These are phyloP conservation scores for Mellivora capensis DNA, from an alignment of 2,113 vertebrate genomes.

Conservation along the genomic window DNA sequence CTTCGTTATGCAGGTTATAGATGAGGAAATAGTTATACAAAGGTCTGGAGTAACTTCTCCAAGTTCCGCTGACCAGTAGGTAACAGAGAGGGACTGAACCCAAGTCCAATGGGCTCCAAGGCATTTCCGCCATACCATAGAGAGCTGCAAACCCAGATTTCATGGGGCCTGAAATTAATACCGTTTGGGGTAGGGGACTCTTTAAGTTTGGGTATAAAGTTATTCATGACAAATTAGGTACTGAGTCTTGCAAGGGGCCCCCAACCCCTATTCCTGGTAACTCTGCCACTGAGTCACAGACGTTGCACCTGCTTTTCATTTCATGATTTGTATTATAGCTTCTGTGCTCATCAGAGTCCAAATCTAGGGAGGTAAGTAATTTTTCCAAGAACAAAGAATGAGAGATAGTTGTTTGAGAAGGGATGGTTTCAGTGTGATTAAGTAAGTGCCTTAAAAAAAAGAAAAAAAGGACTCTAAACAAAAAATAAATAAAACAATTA, in stretches of 20 bases:
- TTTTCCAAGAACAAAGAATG: background rate
- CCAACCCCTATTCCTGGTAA: background rate
- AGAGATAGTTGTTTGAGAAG: background rate
- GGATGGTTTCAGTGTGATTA: background rate
- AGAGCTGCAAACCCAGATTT: background rate
- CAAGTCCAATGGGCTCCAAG: background rate
- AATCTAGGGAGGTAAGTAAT: background rate
- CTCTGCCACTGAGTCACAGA: background rate
- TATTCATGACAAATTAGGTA: background rate
- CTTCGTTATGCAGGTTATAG: background rate
- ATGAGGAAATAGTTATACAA: background rate
- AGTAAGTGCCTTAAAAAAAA: background rate
- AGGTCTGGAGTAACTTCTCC: background rate
- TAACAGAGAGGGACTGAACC: background rate
- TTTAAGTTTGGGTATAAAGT: background rate
- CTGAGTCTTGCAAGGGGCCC: background rate
- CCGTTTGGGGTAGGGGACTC: background rate
- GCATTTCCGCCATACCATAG: background rate
- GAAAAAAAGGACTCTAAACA: background rate
- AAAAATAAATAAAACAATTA: background rate
- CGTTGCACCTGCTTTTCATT: background rate
- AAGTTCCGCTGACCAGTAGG: background rate
- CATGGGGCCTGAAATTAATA: background rate
- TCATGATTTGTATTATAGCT: background rate
- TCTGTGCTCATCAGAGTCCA: background rate